Percentiles rank a stretch among this genome's conserved stretches.
These are phyloP conservation scores for Ciconia stormi DNA, from an alignment of 2,113 vertebrate species.

Conservation along the genomic window DNA sequence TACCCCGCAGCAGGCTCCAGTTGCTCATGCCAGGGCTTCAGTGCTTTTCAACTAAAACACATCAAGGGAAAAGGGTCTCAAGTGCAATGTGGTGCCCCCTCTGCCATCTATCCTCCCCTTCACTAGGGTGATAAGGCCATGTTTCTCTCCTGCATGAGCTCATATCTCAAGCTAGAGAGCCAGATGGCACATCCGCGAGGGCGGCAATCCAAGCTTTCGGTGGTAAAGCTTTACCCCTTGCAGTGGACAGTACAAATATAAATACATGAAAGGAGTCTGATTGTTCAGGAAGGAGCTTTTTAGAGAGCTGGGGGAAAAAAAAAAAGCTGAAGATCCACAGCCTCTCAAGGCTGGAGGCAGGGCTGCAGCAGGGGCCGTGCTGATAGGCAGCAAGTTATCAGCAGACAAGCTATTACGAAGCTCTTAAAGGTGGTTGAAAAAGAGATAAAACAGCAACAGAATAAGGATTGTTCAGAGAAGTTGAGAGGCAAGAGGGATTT, in stretches of 20 bases:
- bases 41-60: background rate
- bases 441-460: background rate
- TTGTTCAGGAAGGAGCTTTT: constrained; percentile 25
- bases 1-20: background rate
- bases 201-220: background rate
- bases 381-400: constrained; percentile 20
- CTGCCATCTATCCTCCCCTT: background rate
- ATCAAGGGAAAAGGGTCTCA: background rate
- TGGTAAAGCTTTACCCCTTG: constrained; percentile 40
- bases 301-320: background rate
- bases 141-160: constrained; percentile 39
- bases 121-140: background rate
- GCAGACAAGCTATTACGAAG: background rate
- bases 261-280: constrained; percentile 11
- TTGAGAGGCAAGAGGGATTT: background rate
- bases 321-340: background rate
- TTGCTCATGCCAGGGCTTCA: background rate
- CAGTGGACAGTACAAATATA: constrained; percentile 52
- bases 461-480: background rate
- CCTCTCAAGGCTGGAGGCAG: background rate
- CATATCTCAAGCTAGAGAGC: constrained; percentile 40
- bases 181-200: constrained; percentile 55
- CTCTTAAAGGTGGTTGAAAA: background rate
- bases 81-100: background rate
- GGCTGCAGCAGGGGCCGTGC: background rate